Evolutionary conservation across 2,888 invertebrate genomes (phyloP).

Genomic region (Masnerella sp.): DNA sequence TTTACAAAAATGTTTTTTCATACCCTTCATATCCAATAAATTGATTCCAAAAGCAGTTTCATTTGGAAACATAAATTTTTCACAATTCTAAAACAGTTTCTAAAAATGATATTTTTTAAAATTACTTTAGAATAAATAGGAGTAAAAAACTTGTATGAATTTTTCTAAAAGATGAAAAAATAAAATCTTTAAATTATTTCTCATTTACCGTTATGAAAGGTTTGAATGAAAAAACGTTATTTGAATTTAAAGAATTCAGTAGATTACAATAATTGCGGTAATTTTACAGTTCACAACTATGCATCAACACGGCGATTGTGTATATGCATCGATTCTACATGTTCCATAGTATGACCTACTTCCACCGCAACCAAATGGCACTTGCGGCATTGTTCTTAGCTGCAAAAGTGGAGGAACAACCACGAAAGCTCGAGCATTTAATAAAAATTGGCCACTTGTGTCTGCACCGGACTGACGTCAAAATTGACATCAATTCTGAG

Average conservation of each 20-base stretch:
- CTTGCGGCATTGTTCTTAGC: constrained; percentile 97
- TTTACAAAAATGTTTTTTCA: too few relatives aligned
- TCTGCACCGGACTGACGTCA: constrained; percentile 83
- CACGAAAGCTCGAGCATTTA: constrained; percentile 97
- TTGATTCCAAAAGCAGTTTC: too few relatives aligned
- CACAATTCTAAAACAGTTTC: too few relatives aligned
- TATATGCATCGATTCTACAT: constrained; percentile 99
- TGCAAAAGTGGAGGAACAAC: constrained; percentile 99
- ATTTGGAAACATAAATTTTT: too few relatives aligned
- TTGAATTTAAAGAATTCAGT: not conserved
- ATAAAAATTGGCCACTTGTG: constrained; percentile 95
- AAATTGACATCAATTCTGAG: constrained; percentile 86
- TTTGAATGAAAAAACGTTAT: not conserved
- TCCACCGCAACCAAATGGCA: constrained; percentile 96
- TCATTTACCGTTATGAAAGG: too few relatives aligned
- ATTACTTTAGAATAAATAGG: too few relatives aligned
- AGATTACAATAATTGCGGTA: not conserved
- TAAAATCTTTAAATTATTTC: too few relatives aligned
- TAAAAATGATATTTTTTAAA: too few relatives aligned
- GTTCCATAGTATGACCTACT: constrained; percentile 95
- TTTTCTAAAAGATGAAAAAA: too few relatives aligned
- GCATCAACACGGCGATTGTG: constrained; percentile 99
- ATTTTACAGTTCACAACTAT: constrained; percentile 88
- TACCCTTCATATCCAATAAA: too few relatives aligned
- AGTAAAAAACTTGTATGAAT: too few relatives aligned